A percentile compares a stretch with the other conserved stretches of the same genome.
phyloP scores from a whole-genome alignment of 2,113 vertebrate species.

The Colius striatus region DNA sequence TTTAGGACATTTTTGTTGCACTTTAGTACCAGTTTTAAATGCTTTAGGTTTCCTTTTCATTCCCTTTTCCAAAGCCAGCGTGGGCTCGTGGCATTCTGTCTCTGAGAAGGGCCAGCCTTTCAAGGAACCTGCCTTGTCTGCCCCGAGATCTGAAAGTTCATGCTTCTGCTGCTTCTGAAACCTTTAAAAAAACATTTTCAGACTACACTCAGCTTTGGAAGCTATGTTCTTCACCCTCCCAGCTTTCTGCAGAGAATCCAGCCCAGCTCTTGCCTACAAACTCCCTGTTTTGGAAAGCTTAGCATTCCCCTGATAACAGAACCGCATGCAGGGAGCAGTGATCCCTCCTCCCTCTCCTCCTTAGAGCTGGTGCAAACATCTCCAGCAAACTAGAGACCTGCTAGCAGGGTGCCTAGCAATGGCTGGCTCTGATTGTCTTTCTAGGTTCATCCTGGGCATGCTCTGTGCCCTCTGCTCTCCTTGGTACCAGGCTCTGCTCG shows the following conservation, averaged over 20 bases:
- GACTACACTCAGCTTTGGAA: not conserved
- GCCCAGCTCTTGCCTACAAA: slow-evolving; percentile 3
- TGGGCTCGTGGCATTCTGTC: slow-evolving; percentile 11
- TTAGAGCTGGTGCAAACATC: not conserved
- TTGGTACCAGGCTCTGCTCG: accelerated
- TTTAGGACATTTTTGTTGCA: slow-evolving; percentile 65
- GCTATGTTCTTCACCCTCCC: not conserved
- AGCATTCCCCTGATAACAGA: not conserved
- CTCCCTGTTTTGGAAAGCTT: not conserved
- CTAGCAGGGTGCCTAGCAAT: not conserved
- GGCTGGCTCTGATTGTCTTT: not conserved
- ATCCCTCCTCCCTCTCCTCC: not conserved
- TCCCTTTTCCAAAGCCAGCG: slow-evolving; percentile 14
- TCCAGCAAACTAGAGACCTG: not conserved
- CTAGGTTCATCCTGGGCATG: not conserved
- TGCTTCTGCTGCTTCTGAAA: slow-evolving; percentile 1
- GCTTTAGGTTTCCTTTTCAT: slow-evolving; percentile 51
- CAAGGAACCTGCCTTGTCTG: not conserved
- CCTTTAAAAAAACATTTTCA: not conserved
- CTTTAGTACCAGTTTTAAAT: slow-evolving; percentile 72
- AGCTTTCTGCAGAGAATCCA: not conserved
- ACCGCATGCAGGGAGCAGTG: not conserved
- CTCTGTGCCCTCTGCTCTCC: accelerated
- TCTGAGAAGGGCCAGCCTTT: not conserved
- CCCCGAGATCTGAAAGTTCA: not conserved